Conservation (phyloP, 2,797 vertebrate species). For the Sebastes hubbsi region DNA sequence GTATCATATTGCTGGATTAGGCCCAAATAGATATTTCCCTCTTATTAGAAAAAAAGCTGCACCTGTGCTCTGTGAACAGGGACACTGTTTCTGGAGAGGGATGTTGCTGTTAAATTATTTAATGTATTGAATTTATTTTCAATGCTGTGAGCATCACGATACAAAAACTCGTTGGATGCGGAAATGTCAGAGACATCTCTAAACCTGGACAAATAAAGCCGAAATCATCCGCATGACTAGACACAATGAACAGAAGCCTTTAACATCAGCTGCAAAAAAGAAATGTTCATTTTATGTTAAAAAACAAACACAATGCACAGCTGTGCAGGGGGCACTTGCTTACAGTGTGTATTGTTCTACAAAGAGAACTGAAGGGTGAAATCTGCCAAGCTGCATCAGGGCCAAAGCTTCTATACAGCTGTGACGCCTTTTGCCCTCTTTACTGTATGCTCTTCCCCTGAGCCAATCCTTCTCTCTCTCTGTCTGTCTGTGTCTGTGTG, state of each 20-base stretch:
- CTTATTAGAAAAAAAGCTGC: background rate
- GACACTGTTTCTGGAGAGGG: background rate
- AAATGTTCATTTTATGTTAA: background rate
- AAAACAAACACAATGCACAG: background rate
- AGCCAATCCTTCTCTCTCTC: slow-evolving; percentile 3
- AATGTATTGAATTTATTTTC: background rate
- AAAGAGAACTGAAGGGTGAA: slow-evolving; percentile 33
- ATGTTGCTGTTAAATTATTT: background rate
- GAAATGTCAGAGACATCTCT: background rate
- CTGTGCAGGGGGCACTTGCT: background rate
- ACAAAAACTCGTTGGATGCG: too few relatives aligned
- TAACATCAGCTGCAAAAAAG: background rate
- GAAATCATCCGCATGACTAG: background rate
- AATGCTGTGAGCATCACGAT: background rate
- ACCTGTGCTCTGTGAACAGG: background rate
- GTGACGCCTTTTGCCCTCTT: slow-evolving; percentile 32
- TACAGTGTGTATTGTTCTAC: slow-evolving; percentile 1
- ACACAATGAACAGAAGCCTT: background rate
- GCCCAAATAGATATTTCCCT: background rate
- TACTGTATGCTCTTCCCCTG: slow-evolving; percentile 40
- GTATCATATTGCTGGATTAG: background rate
- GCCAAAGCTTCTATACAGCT: slow-evolving; percentile 1
- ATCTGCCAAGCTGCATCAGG: slow-evolving; percentile 37
- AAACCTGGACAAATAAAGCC: background rate
- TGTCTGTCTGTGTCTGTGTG: background rate